Evolutionary conservation across 2,888 invertebrate genomes (phyloP).

Genomic region (Plagodis dolabraria): DNA sequence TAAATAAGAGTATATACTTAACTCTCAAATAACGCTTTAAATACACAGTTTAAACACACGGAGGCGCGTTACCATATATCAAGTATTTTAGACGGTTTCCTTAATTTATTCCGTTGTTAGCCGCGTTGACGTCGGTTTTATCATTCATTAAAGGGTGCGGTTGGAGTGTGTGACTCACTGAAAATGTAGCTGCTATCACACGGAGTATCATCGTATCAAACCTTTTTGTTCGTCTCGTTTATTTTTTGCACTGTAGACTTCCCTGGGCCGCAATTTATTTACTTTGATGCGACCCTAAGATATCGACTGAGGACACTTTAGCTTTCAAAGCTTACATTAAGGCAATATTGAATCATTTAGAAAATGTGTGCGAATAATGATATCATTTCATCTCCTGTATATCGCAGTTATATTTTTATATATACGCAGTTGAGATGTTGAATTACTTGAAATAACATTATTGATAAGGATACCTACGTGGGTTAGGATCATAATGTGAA

Average conservation of each 20-base stretch:
- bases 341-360: slow-evolving; percentile 24
- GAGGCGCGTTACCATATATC: slow-evolving; percentile 60
- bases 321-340: slow-evolving; percentile 10
- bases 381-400: slow-evolving; percentile 16
- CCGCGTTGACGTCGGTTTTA: slow-evolving; percentile 64
- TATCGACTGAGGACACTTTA: slow-evolving; percentile 15
- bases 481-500: no score
- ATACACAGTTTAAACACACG: slow-evolving; percentile 49
- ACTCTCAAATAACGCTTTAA: slow-evolving; percentile 33
- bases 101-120: slow-evolving; percentile 67
- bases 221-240: slow-evolving; percentile 18
- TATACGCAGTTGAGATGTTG: not conserved
- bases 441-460: slow-evolving; percentile 24
- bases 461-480: not conserved
- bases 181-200: slow-evolving; percentile 16
- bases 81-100: slow-evolving; percentile 61
- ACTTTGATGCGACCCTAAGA: slow-evolving; percentile 22
- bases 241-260: slow-evolving; percentile 17
- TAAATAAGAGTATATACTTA: slow-evolving; percentile 30
- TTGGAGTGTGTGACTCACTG: slow-evolving; percentile 31
- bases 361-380: slow-evolving; percentile 14
- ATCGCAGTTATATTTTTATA: no score
- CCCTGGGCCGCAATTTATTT: slow-evolving; percentile 18
- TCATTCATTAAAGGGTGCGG: slow-evolving; percentile 60
- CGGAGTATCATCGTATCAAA: slow-evolving; percentile 13